Conservation (phyloP, 2,888 invertebrate species). For the Epicampocera succincta region DNA sequence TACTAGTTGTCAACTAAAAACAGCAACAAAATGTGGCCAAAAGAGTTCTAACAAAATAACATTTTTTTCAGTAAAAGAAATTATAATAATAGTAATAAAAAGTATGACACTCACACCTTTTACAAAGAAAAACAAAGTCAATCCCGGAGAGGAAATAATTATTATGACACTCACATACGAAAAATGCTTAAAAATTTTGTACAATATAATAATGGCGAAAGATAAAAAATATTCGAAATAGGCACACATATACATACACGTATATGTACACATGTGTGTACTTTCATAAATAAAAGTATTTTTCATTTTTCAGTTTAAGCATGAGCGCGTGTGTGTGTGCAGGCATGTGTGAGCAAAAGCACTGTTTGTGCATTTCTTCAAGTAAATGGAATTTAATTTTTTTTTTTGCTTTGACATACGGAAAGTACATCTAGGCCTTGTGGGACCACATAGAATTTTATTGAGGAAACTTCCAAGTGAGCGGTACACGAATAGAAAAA, state of each 20-base stretch:
- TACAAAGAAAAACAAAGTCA: constrained; percentile 30
- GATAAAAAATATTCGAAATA: constrained; percentile 16
- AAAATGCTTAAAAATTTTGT: constrained; percentile 25
- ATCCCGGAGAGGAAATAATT: constrained; percentile 54
- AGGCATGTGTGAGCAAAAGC: no score
- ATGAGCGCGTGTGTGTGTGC: no score
- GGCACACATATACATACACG: constrained; percentile 3
- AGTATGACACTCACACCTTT: constrained; percentile 29
- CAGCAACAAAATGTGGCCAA: not conserved
- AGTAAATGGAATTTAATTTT: no score
- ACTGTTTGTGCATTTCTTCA: not conserved
- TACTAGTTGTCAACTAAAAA: not conserved
- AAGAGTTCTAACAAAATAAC: constrained; percentile 26
- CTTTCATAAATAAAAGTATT: constrained; percentile 3
- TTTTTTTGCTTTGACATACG: no score
- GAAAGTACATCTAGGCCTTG: no score
- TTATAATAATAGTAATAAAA: no score
- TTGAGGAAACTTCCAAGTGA: not conserved
- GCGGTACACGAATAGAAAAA: no score
- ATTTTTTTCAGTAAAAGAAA: constrained; percentile 42
- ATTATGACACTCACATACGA: constrained; percentile 68
- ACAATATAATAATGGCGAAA: constrained; percentile 17
- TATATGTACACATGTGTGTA: not conserved
- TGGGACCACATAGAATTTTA: no score
- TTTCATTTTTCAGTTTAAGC: not conserved